Evolutionary conservation across 2,113 vertebrate species (phyloP).

Genomic region (Psephotus haematonotus): DNA sequence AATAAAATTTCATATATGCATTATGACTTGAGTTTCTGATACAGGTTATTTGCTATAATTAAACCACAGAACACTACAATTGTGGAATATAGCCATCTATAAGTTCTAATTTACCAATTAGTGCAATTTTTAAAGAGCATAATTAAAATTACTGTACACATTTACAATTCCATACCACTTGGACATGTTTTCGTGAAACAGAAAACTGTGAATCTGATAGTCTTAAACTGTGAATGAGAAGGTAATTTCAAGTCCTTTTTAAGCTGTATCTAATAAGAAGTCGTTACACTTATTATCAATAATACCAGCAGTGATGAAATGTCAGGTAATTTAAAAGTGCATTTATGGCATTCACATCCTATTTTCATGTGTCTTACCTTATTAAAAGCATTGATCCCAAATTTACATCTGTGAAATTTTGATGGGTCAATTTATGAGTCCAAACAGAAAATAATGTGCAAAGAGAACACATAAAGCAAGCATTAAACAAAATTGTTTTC

Average conservation of each 20-base stretch:
- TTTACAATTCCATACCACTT: not conserved
- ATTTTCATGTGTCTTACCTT: not conserved
- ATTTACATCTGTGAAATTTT: not conserved
- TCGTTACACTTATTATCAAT: not conserved
- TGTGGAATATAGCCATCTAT: not conserved
- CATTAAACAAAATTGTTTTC: not conserved
- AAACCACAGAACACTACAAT: not conserved
- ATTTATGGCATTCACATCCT: not conserved
- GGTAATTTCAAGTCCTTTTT: not conserved
- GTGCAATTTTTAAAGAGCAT: not conserved
- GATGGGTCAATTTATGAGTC: not conserved
- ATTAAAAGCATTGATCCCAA: not conserved
- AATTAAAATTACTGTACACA: not conserved
- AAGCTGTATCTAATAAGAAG: not conserved
- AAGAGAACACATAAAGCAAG: not conserved
- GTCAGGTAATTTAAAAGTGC: not conserved
- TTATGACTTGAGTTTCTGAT: not conserved
- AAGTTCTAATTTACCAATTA: not conserved
- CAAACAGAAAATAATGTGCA: not conserved
- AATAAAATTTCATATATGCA: not conserved
- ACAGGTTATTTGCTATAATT: not conserved
- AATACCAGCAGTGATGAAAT: not conserved
- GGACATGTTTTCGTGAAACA: not conserved
- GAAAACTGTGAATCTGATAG: not conserved
- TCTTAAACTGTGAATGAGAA: not conserved